A percentile compares a stretch with the other conserved stretches of the same genome.
These are phyloP conservation scores for Luperina nickerlii DNA, from an alignment of 2,888 invertebrate species.

Conservation along the genomic window DNA sequence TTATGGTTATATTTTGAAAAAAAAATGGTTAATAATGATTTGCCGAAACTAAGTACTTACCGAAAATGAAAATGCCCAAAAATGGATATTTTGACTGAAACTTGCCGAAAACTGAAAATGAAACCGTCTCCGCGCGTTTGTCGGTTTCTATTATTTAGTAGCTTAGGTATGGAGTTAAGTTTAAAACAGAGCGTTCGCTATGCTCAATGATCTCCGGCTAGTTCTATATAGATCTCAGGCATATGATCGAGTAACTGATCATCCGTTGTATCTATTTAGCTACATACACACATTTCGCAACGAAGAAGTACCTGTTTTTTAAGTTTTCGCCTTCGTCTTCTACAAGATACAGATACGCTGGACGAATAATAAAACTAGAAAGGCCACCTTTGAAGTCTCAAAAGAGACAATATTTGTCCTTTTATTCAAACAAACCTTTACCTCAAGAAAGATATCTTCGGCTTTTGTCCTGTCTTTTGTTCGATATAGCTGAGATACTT, in stretches of 20 bases:
- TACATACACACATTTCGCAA: background rate
- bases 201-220: background rate
- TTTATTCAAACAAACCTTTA: slow-evolving; percentile 26
- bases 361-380: slow-evolving; percentile 27
- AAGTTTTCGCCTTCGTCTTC: background rate
- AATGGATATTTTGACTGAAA: background rate
- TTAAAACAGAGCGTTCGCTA: background rate
- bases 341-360: background rate
- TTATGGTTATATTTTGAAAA: background rate
- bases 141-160: background rate
- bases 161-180: background rate
- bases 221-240: background rate
- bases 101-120: background rate
- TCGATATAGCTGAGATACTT: slow-evolving; percentile 50
- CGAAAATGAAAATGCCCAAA: background rate
- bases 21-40: background rate
- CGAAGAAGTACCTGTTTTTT: background rate
- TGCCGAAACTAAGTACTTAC: background rate
- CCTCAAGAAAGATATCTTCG: slow-evolving; percentile 29
- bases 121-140: background rate
- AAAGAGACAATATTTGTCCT: slow-evolving; percentile 18
- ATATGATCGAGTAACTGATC: background rate
- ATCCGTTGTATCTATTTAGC: background rate
- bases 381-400: slow-evolving; percentile 13
- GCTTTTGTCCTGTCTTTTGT: slow-evolving; percentile 48